Percentiles rank a stretch among this genome's conserved stretches.
These are phyloP conservation scores for Tholera decimalis DNA, from an alignment of 2,888 invertebrate genomes.

Conservation along the genomic window DNA sequence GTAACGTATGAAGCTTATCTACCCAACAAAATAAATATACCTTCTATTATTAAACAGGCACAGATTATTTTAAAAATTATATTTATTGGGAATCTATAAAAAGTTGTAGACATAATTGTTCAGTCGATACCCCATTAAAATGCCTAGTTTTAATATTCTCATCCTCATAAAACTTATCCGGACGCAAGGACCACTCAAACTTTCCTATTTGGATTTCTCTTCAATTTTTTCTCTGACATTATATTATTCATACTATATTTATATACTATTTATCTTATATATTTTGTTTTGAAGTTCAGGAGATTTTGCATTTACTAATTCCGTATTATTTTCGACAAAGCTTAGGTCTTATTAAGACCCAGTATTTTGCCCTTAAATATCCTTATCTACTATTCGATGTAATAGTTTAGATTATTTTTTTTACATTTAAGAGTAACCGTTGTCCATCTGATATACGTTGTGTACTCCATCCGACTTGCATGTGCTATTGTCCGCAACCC, in stretches of 20 bases:
- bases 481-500: conserved; percentile 85
- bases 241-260: conserved; percentile 69
- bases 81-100: conserved; percentile 38
- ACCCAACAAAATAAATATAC: conserved; percentile 74
- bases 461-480: conserved; percentile 79
- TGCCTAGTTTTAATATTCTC: conserved; percentile 60
- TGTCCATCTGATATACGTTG: conserved; percentile 81
- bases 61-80: conserved; percentile 39
- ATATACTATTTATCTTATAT: conserved; percentile 73
- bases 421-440: conserved; percentile 83
- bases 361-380: conserved; percentile 80
- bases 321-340: conserved; percentile 78
- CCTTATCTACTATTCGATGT: conserved; percentile 87
- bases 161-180: conserved; percentile 73
- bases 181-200: conserved; percentile 96
- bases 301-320: conserved; percentile 78
- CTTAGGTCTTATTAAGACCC: conserved; percentile 80
- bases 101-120: conserved; percentile 47
- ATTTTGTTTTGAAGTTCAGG: conserved; percentile 74
- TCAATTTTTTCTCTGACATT: conserved; percentile 72
- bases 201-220: conserved; percentile 90
- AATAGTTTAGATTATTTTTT: conserved; percentile 85
- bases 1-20: conserved; percentile 77
- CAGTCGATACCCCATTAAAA: conserved; percentile 61
- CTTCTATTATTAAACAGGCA: conserved; percentile 55